Evolutionary conservation across 1,140 invertebrate genomes (phyloP).

Genomic region (Eriosoma lanigerum): DNA sequence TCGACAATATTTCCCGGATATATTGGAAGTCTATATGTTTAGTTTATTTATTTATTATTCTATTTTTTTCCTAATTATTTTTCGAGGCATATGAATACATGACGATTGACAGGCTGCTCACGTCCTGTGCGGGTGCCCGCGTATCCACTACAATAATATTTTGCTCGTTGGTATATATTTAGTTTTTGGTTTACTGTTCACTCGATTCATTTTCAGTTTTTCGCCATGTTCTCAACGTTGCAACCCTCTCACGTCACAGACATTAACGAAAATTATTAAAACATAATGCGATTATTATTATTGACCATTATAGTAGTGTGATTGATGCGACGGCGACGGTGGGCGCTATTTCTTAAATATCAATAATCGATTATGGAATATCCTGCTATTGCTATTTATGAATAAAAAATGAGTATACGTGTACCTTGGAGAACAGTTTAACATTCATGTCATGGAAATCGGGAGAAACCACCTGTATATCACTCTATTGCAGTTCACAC

Average conservation of each 20-base stretch:
- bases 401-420: slow-evolving; percentile 32
- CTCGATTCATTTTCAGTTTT: too few relatives aligned
- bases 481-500: too few relatives aligned
- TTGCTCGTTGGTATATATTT: background rate
- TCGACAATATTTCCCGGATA: background rate
- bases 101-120: background rate
- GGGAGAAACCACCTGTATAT: slow-evolving; percentile 23
- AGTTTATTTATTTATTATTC: too few relatives aligned
- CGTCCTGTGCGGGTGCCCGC: background rate
- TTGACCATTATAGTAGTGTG: background rate
- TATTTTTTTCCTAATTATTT: background rate
- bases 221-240: too few relatives aligned
- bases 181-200: background rate
- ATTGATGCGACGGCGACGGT: background rate
- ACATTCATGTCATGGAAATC: slow-evolving; percentile 28
- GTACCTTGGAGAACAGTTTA: background rate
- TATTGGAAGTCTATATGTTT: background rate
- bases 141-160: too few relatives aligned
- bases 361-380: background rate
- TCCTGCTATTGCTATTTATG: background rate
- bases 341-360: background rate
- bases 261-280: background rate
- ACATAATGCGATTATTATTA: background rate
- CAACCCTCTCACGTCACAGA: too few relatives aligned
- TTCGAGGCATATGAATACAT: background rate